Conservation (phyloP, 2,797 vertebrate genomes). For the Cetoscarus ocellatus region DNA sequence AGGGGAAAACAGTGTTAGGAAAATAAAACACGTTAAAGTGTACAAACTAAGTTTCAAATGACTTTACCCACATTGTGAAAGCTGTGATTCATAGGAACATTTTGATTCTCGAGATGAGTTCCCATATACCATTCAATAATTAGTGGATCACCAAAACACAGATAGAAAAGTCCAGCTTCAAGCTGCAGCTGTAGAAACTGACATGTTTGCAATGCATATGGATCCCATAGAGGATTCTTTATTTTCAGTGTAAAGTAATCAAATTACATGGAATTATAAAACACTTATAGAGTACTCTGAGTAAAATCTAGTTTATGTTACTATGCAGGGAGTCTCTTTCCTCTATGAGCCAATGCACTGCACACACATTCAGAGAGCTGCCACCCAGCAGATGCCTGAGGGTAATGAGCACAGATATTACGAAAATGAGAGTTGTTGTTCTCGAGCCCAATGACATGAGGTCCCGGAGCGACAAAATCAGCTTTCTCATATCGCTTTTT, state of each 20-base stretch:
- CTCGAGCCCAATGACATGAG: constrained; percentile 62
- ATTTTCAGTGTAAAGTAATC: no score
- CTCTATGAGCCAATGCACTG: constrained; percentile 51
- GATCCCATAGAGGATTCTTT: constrained; percentile 27
- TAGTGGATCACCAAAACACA: constrained; percentile 3
- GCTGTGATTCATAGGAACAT: constrained; percentile 21
- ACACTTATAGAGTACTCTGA: not conserved
- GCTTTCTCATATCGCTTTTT: constrained; percentile 72
- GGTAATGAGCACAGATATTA: constrained; percentile 63
- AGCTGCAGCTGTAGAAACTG: constrained; percentile 2
- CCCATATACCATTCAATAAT: constrained; percentile 8
- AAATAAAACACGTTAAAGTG: not conserved
- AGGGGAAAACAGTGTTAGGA: not conserved
- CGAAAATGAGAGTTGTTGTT: constrained; percentile 52
- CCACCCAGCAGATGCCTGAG: constrained; percentile 35
- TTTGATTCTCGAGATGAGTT: not conserved
- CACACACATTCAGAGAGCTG: constrained; percentile 46
- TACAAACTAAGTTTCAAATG: not conserved
- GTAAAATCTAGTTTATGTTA: not conserved
- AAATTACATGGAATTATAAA: not conserved
- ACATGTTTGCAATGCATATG: constrained; percentile 41
- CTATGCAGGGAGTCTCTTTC: constrained; percentile 1
- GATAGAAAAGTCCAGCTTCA: not conserved
- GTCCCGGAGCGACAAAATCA: constrained; percentile 68
- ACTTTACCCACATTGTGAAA: not conserved